Conservation (phyloP, 2,113 vertebrate genomes). For the Cyprinodon tularosa region DNA sequence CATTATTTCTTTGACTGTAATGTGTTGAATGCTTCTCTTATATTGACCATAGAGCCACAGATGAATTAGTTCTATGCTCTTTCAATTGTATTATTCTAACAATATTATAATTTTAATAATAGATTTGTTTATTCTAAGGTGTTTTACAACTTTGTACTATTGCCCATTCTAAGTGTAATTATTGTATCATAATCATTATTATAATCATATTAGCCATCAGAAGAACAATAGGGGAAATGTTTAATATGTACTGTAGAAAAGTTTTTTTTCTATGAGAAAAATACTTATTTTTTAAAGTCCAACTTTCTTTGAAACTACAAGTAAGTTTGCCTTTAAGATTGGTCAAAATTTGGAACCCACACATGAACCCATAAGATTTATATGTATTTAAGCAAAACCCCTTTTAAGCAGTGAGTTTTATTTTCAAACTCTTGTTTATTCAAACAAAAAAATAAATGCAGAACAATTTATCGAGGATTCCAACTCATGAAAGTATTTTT, state of each 20-base stretch:
- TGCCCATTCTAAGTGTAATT: no score
- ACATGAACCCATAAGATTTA: background rate
- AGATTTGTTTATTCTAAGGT: no score
- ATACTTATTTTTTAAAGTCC: background rate
- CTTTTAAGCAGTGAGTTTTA: background rate
- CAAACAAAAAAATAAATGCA: constrained; percentile 9
- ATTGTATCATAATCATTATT: no score
- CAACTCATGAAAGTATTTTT: constrained; percentile 15
- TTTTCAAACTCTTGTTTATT: constrained; percentile 7
- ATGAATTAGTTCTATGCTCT: no score
- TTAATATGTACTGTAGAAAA: no score
- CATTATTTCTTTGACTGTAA: no score
- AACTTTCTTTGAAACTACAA: background rate
- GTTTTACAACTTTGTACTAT: no score
- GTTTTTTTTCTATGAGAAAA: background rate
- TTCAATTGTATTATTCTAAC: no score
- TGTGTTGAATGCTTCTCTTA: no score
- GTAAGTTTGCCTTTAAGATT: background rate
- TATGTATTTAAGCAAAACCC: background rate
- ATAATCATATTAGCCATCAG: background rate
- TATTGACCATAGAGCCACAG: no score
- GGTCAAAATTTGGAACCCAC: background rate
- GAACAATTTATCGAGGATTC: constrained; percentile 1
- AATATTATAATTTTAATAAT: no score
- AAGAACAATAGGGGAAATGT: background rate